Conservation (phyloP, 92 coral and sea anemone genomes). For the Palythoa grandiflora region DNA sequence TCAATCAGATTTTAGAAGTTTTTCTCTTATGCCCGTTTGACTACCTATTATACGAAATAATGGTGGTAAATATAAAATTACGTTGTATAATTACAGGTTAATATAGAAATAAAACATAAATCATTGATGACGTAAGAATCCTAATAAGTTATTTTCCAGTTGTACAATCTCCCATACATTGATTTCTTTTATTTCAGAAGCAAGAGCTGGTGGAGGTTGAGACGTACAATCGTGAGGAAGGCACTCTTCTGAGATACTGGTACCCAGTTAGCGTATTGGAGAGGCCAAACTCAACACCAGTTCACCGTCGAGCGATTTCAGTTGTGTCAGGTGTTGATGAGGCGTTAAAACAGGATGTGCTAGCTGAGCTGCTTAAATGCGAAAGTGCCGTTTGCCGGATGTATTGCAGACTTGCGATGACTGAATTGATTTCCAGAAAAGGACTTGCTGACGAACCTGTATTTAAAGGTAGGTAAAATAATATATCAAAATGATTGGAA, state of each 20-base stretch:
- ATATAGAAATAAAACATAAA: no score
- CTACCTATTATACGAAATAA: no score
- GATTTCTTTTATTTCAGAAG: conserved; percentile 40
- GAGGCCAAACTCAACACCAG: conserved; percentile 76
- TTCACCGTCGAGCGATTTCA: conserved; percentile 81
- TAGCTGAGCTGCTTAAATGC: conserved; percentile 77
- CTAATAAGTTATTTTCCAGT: neutral
- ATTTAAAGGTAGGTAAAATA: conserved; percentile 10
- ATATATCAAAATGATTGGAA: no score
- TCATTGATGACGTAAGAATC: no score
- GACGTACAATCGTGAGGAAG: conserved; percentile 95
- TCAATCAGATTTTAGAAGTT: no score
- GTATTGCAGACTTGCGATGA: conserved; percentile 78
- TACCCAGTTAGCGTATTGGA: conserved; percentile 86
- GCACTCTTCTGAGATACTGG: conserved; percentile 94
- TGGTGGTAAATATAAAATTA: no score
- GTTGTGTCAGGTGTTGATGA: conserved; percentile 77
- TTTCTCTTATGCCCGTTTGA: no score
- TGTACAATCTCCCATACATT: neutral
- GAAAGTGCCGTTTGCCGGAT: conserved; percentile 78
- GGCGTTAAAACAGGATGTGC: conserved; percentile 72
- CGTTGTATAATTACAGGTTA: no score
- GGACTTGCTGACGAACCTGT: conserved; percentile 28
- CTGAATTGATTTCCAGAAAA: conserved; percentile 61
- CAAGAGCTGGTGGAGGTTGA: conserved; percentile 86